Percentiles rank a stretch among this genome's conserved stretches.
These are phyloP conservation scores for Charadrius vociferus DNA, from an alignment of 2,113 vertebrate genomes.

Conservation along the genomic window DNA sequence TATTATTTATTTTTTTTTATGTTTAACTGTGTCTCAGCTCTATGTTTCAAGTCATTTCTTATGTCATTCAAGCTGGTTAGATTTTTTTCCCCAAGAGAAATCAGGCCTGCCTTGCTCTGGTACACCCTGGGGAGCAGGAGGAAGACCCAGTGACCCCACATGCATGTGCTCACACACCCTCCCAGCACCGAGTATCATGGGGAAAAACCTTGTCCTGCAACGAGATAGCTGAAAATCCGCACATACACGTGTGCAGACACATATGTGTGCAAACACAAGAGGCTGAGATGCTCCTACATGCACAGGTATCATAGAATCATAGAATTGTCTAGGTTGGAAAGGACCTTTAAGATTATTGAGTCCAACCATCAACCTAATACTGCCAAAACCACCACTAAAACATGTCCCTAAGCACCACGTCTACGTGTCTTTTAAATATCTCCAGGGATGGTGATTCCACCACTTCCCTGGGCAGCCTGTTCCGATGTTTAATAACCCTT, in stretches of 20 bases:
- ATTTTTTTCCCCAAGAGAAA: not conserved
- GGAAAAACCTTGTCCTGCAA: not conserved
- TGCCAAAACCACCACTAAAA: too few species aligned
- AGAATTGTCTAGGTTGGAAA: too few species aligned
- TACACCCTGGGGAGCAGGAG: not conserved
- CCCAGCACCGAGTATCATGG: accelerated
- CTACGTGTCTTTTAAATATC: too few species aligned
- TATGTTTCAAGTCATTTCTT: not conserved
- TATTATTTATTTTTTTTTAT: not conserved
- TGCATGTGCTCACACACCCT: accelerated
- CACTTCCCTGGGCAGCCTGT: too few species aligned
- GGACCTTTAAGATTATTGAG: too few species aligned
- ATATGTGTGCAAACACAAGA: not conserved
- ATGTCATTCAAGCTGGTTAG: not conserved
- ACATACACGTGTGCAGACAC: accelerated
- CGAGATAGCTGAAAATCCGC: accelerated
- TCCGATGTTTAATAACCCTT: too few species aligned
- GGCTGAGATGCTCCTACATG: not conserved
- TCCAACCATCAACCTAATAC: too few species aligned
- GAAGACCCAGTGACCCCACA: not conserved
- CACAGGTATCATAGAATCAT: not conserved
- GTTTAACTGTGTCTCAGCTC: not conserved
- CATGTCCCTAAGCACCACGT: too few species aligned
- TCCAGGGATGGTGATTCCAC: too few species aligned
- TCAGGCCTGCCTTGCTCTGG: not conserved